Evolutionary conservation across 2,797 vertebrate genomes (phyloP).

Genomic region (Iguana delicatissima): DNA sequence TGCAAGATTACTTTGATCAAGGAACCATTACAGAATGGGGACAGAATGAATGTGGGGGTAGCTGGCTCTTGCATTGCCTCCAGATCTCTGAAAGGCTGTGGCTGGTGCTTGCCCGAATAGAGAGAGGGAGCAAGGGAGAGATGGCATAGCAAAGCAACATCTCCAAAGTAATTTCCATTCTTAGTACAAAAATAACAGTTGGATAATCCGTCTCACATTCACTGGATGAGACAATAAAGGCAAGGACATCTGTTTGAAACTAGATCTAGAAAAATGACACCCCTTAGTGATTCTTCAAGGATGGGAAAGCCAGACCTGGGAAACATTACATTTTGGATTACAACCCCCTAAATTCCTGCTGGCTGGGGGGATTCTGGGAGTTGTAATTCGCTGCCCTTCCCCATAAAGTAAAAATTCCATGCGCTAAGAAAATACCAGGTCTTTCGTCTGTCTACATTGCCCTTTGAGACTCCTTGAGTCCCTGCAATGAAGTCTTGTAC

Average conservation of each 20-base stretch:
- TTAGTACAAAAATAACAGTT: neutral
- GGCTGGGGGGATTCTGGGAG: too few species aligned
- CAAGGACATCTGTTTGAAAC: neutral
- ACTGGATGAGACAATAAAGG: neutral
- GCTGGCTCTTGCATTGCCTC: neutral
- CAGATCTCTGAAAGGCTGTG: neutral
- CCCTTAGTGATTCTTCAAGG: neutral
- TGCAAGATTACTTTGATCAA: neutral
- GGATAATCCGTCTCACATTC: neutral
- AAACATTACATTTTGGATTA: too few species aligned
- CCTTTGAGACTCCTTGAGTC: conserved; percentile 29
- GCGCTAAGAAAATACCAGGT: neutral
- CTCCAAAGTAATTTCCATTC: neutral
- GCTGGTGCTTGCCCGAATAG: neutral
- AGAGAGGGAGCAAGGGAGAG: neutral
- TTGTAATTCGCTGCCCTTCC: too few species aligned
- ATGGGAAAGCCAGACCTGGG: neutral
- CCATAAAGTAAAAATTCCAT: too few species aligned
- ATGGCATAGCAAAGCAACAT: neutral
- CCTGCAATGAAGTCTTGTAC: conserved; percentile 42
- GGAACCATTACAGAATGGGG: neutral
- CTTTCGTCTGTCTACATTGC: neutral
- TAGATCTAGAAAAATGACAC: neutral
- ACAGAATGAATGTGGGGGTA: neutral
- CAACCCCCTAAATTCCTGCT: too few species aligned